Evolutionary conservation across 1,140 invertebrate species (phyloP).

Genomic region (Sitobion miscanthi): DNA sequence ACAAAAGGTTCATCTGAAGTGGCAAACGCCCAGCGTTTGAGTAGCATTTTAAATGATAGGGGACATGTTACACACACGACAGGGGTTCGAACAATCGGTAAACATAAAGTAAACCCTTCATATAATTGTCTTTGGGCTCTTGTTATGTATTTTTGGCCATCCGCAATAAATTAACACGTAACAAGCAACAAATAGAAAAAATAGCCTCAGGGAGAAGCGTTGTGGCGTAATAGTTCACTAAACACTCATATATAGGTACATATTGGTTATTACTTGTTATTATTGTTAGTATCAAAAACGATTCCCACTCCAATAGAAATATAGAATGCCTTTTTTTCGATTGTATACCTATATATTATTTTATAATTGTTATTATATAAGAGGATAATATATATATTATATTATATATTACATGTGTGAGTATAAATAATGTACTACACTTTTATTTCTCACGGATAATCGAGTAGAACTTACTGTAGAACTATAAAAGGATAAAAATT

Average conservation of each 20-base stretch:
- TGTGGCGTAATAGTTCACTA: slow-evolving; percentile 25
- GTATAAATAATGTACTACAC: not conserved
- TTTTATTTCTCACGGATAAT: not conserved
- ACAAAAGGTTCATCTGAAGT: slow-evolving; percentile 42
- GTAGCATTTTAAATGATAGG: slow-evolving; percentile 48
- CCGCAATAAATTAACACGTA: slow-evolving; percentile 26
- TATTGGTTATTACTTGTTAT: not conserved
- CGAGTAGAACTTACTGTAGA: not conserved
- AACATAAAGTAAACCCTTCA: slow-evolving; percentile 47
- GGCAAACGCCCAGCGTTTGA: slow-evolving; percentile 28
- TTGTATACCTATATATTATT: not conserved
- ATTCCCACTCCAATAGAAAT: not conserved
- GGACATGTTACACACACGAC: slow-evolving; percentile 49
- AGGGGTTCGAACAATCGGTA: slow-evolving; percentile 42
- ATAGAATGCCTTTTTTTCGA: not conserved
- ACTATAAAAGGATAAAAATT: not conserved
- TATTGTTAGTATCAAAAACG: not conserved
- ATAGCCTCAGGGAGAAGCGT: slow-evolving; percentile 18
- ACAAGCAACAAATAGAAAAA: not conserved
- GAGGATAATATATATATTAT: not conserved
- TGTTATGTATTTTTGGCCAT: slow-evolving; percentile 34
- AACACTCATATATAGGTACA: not conserved
- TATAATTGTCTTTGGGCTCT: slow-evolving; percentile 49
- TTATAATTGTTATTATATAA: not conserved
- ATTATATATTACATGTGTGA: too few species aligned